Evolutionary conservation across 35 echinoderm and acorn worm species (phyloP).

Genomic region (Stichopus chloronotus): DNA sequence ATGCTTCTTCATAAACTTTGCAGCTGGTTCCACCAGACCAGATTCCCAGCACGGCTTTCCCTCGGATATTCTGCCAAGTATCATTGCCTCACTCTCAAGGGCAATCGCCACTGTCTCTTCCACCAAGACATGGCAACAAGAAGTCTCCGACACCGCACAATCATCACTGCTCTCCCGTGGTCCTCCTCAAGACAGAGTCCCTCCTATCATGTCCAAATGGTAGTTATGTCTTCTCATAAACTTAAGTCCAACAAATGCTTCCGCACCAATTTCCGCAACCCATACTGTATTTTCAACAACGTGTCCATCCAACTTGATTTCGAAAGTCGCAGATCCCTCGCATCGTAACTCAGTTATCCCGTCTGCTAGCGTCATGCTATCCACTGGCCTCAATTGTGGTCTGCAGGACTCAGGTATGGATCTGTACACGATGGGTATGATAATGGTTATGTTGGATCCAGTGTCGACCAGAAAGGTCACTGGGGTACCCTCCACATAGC

Average conservation of each 20-base stretch:
- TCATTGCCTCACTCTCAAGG: slow-evolving; percentile 38
- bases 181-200: not conserved
- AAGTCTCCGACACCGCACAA: not conserved
- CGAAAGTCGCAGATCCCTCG: not conserved
- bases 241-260: not conserved
- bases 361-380: slow-evolving; percentile 18
- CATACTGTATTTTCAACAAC: not conserved
- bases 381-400: slow-evolving; percentile 9
- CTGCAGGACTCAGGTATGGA: not conserved
- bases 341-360: not conserved
- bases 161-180: not conserved
- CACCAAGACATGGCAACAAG: slow-evolving; percentile 48
- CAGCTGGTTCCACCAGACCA: slow-evolving; percentile 51
- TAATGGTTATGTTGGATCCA: slow-evolving; percentile 39
- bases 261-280: not conserved
- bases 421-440: not conserved
- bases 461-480: slow-evolving; percentile 27
- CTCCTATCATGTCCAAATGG: slow-evolving; percentile 14
- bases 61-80: not conserved
- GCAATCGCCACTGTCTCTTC: slow-evolving; percentile 36
- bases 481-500: not conserved
- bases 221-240: slow-evolving; percentile 26
- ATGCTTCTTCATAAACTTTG: slow-evolving; percentile 24
- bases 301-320: not conserved
- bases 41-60: not conserved